phyloP scores from a whole-genome alignment of 2,113 vertebrate genomes.

The Sprattus sprattus region DNA sequence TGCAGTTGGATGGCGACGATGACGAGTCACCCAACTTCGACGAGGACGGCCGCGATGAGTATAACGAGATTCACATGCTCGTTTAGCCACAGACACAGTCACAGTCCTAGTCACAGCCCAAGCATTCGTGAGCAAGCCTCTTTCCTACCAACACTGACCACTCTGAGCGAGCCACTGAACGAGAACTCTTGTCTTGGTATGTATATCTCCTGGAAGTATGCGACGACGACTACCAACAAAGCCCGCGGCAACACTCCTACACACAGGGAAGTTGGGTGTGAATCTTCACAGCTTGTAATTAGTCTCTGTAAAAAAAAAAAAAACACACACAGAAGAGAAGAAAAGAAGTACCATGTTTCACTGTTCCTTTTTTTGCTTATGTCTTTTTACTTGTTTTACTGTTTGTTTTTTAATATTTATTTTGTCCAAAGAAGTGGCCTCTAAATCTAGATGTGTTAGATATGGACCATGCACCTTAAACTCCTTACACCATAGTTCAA shows the following conservation, averaged over 20 bases:
- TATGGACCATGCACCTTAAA: slow-evolving; percentile 38
- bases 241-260: not conserved
- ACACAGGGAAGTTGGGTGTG: slow-evolving; percentile 6
- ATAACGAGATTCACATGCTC: slow-evolving; percentile 98
- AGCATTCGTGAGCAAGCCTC: not conserved
- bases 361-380: slow-evolving; percentile 24
- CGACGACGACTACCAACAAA: slow-evolving; percentile 23
- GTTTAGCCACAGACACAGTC: slow-evolving; percentile 67
- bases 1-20: slow-evolving; percentile 90
- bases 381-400: slow-evolving; percentile 9
- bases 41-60: slow-evolving; percentile 92
- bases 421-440: slow-evolving; percentile 29
- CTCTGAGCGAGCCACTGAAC: slow-evolving; percentile 28
- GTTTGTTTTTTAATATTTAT: not conserved
- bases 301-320: slow-evolving; percentile 33
- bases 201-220: slow-evolving; percentile 4
- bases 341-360: slow-evolving; percentile 20
- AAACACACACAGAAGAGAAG: not conserved
- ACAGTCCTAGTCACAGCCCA: too few species aligned
- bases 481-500: slow-evolving; percentile 1
- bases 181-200: slow-evolving; percentile 31
- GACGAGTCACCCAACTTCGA: slow-evolving; percentile 88
- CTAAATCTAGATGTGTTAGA: slow-evolving; percentile 9
- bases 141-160: slow-evolving; percentile 28
- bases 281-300: slow-evolving; percentile 32